These are phyloP conservation scores for Synergus gifuensis DNA, from an alignment of 2,888 invertebrate species.

Conservation along the genomic window DNA sequence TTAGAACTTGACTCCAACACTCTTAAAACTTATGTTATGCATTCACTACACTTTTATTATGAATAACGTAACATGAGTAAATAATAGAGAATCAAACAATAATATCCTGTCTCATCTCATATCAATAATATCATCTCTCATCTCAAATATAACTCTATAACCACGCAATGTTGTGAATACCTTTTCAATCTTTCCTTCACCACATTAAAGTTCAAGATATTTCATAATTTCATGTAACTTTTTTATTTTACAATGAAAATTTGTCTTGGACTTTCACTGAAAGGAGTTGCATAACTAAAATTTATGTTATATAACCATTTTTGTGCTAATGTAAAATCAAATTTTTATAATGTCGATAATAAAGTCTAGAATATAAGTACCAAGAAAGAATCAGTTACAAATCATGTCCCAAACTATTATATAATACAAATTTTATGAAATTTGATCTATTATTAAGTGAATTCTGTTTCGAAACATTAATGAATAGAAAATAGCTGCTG, in stretches of 20 bases:
- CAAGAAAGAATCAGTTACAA: neutral
- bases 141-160: neutral
- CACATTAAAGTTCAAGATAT: neutral
- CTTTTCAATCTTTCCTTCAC: neutral
- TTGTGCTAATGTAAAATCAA: neutral
- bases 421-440: too few relatives aligned
- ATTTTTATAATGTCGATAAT: neutral
- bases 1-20: too few relatives aligned
- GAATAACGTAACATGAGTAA: neutral
- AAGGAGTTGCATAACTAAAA: neutral
- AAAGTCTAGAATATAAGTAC: neutral
- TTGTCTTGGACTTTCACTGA: neutral
- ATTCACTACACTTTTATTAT: neutral
- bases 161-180: neutral
- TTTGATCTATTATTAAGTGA: too few relatives aligned
- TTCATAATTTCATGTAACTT: neutral
- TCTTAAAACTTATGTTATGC: neutral
- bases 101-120: slow-evolving; percentile 1
- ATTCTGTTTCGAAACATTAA: too few relatives aligned
- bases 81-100: neutral
- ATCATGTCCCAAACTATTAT: too few relatives aligned
- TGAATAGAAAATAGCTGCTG: too few relatives aligned
- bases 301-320: neutral
- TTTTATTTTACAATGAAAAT: neutral
- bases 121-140: neutral